Percentiles rank a stretch among this genome's conserved stretches.
Conservation (phyloP, 2,797 vertebrate species). For the Margarornis squamiger region DNA sequence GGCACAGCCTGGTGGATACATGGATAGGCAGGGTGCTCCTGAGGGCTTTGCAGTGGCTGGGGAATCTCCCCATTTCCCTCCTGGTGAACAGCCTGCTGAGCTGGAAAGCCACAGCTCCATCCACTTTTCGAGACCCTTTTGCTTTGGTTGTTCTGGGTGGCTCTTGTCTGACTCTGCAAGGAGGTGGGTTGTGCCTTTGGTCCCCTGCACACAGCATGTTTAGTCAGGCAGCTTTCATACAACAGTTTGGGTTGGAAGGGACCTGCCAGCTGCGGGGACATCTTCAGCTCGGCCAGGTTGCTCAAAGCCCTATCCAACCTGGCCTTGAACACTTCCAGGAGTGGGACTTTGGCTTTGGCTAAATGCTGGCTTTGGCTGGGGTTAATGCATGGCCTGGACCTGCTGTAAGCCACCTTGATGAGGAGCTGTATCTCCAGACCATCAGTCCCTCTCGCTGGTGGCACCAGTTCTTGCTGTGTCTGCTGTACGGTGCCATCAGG, state of each 20-base stretch:
- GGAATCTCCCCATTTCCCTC: background rate
- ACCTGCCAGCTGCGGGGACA: rapidly evolving
- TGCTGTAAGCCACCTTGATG: rapidly evolving
- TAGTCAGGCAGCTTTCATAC: background rate
- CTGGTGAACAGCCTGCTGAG: background rate
- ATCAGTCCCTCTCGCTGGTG: rapidly evolving
- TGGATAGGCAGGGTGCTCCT: background rate
- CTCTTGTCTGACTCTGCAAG: background rate
- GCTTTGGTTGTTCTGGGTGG: rapidly evolving
- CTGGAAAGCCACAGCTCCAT: rapidly evolving
- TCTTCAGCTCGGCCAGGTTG: background rate
- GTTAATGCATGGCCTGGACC: rapidly evolving
- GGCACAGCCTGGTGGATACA: rapidly evolving
- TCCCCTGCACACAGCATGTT: rapidly evolving
- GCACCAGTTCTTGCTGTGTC: rapidly evolving
- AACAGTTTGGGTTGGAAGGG: too few relatives aligned
- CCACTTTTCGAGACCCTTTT: background rate
- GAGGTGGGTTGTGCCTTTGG: rapidly evolving
- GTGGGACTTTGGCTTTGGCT: background rate
- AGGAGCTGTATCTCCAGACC: background rate
- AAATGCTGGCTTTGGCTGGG: background rate
- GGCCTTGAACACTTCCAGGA: background rate
- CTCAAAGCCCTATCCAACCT: background rate
- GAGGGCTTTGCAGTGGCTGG: background rate
- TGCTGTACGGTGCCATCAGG: rapidly evolving